phyloP scores from a whole-genome alignment of 2,888 invertebrate genomes.

The Eurytoma adleriae region DNA sequence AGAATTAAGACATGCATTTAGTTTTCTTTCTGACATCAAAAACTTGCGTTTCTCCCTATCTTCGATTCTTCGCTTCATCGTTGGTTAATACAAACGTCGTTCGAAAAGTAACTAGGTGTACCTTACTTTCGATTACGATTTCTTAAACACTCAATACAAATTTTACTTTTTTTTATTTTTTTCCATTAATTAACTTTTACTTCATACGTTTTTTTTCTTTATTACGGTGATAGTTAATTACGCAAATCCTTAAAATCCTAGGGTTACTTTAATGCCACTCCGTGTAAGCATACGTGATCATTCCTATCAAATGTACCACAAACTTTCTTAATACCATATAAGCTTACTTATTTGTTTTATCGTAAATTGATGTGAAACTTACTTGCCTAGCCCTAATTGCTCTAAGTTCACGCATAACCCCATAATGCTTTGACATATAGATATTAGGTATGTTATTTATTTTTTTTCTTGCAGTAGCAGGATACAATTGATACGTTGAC shows the following conservation, averaged over 20 bases:
- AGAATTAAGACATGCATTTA: conserved; percentile 33
- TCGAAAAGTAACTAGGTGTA: conserved; percentile 44
- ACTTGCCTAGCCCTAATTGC: conserved; percentile 42
- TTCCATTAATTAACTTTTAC: not conserved
- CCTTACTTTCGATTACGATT: conserved; percentile 25
- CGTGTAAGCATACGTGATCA: conserved; percentile 50
- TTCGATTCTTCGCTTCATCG: conserved; percentile 7
- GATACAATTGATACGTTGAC: conserved; percentile 40
- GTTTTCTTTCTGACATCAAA: conserved; percentile 38
- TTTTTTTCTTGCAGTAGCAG: conserved; percentile 9
- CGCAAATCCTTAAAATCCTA: conserved; percentile 49
- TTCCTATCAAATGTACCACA: conserved; percentile 56
- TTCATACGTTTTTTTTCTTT: conserved; percentile 16
- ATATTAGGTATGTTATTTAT: conserved; percentile 1
- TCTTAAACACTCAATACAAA: conserved; percentile 48
- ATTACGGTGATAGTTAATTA: conserved; percentile 54
- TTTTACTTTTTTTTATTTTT: conserved; percentile 41
- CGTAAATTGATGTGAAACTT: conserved; percentile 33
- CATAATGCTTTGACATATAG: conserved; percentile 46
- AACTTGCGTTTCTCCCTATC: conserved; percentile 35
- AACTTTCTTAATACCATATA: conserved; percentile 28
- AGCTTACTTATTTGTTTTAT: conserved; percentile 33
- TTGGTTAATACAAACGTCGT: conserved; percentile 36
- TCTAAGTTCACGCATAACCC: conserved; percentile 43
- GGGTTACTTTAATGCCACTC: conserved; percentile 48